These are phyloP conservation scores for Clarias platycephalus DNA, from an alignment of 2,797 vertebrate species.

Conservation along the genomic window DNA sequence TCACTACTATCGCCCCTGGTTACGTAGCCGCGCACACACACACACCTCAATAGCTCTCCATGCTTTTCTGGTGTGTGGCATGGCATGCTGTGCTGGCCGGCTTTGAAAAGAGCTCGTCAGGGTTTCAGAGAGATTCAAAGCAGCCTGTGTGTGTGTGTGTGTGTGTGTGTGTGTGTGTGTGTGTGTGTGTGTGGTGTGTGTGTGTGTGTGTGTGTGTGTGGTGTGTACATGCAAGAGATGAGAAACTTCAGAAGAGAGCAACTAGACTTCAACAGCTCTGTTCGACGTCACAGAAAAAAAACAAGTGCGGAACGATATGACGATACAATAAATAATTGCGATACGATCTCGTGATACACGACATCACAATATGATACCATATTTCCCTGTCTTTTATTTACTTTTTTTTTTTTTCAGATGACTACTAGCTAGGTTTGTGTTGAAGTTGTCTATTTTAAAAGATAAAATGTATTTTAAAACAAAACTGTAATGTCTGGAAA, in stretches of 20 bases:
- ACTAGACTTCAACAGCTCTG: slow-evolving; percentile 16
- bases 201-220: slow-evolving; percentile 37
- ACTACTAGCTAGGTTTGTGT: neutral
- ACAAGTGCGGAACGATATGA: neutral
- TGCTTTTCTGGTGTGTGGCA: slow-evolving; percentile 21
- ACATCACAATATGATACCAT: neutral
- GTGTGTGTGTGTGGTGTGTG: slow-evolving; percentile 39
- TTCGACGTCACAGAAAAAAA: neutral
- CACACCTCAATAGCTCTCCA: slow-evolving; percentile 42
- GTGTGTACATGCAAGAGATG: neutral
- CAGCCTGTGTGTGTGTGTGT: slow-evolving; percentile 41
- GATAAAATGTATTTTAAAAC: neutral
- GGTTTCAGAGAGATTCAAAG: slow-evolving; percentile 33
- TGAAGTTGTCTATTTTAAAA: neutral
- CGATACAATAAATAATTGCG: neutral
- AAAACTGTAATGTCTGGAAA: neutral
- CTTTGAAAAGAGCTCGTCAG: slow-evolving; percentile 49
- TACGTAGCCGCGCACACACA: slow-evolving; percentile 25
- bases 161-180: slow-evolving; percentile 29
- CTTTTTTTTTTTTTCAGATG: no score
- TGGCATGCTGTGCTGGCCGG: slow-evolving; percentile 40
- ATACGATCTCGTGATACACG: neutral
- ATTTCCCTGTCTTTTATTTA: neutral
- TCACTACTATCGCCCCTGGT: slow-evolving; percentile 15
- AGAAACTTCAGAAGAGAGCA: neutral